Evolutionary conservation across 2,888 invertebrate genomes (phyloP), one percentile per base, ranked within the genome.

Genomic region (Hylaea fasciaria): DNA sequence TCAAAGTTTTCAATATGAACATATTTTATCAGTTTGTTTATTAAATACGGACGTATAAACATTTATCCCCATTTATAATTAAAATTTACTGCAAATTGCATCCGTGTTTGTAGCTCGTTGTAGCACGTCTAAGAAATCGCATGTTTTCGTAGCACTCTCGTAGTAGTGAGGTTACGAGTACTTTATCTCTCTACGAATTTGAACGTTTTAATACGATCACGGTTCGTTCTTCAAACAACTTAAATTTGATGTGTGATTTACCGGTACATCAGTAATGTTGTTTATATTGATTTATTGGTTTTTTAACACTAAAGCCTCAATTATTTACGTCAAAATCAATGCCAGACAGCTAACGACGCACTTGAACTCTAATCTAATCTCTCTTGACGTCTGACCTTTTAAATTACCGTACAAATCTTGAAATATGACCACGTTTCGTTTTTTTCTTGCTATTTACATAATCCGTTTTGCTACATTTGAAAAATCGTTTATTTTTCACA

Each of bases 301-400:
- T 17, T 47, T 47, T 11, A 35, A 16, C 35, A 12, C 22, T 11
- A 2, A 43, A 11, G 17, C 43, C 32, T 46, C 32, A 2, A 46
- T 32, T 46, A 13, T 52, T 44, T 53, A 45, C 44, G n/a, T 53
- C 29, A 52, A 43, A n/a, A 7, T 39, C 17, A 45, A 39, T 45
- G 11, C 13, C 52, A 52, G 37, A 45, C 35, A 44, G 35, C 53
- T 37, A 53, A 45, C 53, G 12, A 37, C 17, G 16, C 52, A 22
- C 44, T 52, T 46, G 53, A 39, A 51, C 40, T 51, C n/a, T 41
- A 29, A 29, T 51, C 14, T 22, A 32, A 16, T 44, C 13, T 14
- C 16, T 53, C 12, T 43, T 44, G 37, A 52, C 44, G 17, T 32
- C 44, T 52, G 44, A 53, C 53, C 45, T 53, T 29, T 41, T 14